Percentiles rank a stretch among this genome's conserved stretches.
These are phyloP conservation scores for Ochotona princeps DNA, from an alignment of 2,113 vertebrate genomes.

Conservation along the genomic window DNA sequence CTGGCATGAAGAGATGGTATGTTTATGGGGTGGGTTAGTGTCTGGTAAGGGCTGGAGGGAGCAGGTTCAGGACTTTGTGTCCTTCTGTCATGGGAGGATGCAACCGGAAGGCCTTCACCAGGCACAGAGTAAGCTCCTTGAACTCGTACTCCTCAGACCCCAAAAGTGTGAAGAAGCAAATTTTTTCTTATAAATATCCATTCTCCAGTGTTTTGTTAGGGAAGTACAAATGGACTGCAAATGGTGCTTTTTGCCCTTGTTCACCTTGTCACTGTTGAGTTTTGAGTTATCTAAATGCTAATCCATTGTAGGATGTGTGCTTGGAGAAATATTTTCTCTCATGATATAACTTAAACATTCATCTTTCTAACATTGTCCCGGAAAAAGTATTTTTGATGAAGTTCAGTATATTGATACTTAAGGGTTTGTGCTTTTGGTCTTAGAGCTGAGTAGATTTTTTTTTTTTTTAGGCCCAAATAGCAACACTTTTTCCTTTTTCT, in stretches of 20 bases:
- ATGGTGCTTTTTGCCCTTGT: background rate
- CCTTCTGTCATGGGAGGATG: background rate
- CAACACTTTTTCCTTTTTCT: background rate
- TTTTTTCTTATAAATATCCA: background rate
- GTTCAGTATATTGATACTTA: background rate
- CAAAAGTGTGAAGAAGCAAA: background rate
- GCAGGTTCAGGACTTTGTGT: background rate
- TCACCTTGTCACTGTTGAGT: background rate
- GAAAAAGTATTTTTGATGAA: background rate
- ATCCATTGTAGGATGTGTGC: background rate
- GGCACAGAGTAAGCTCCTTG: too few species aligned
- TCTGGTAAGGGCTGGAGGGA: background rate
- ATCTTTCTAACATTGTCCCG: too few species aligned
- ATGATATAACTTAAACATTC: background rate
- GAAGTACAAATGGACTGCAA: background rate
- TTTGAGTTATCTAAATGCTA: background rate
- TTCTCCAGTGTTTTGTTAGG: background rate
- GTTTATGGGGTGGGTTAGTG: background rate
- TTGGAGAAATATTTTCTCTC: background rate
- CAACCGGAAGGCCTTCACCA: background rate
- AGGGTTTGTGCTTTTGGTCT: background rate
- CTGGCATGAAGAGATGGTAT: background rate
- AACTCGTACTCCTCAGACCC: background rate
- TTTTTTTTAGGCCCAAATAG: background rate
- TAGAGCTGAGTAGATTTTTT: background rate